Evolutionary conservation across 2,888 invertebrate genomes (phyloP).

Genomic region (Aethes cnicana): DNA sequence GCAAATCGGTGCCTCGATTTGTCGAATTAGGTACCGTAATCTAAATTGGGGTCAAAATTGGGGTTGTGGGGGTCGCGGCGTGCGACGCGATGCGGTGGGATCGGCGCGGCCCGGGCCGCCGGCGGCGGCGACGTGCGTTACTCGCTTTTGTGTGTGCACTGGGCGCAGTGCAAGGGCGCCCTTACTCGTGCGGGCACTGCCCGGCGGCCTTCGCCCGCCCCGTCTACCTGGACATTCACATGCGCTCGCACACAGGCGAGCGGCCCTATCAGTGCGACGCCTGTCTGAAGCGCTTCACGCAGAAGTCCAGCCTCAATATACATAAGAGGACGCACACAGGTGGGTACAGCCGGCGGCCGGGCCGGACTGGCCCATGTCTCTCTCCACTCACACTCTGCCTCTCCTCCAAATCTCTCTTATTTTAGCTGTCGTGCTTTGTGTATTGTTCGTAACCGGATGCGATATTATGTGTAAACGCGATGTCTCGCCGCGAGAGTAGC

Average conservation of each 20-base stretch:
- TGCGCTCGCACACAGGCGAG: slow-evolving; percentile 83
- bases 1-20: slow-evolving; percentile 57
- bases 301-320: slow-evolving; percentile 91
- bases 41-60: slow-evolving; percentile 64
- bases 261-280: slow-evolving; percentile 86
- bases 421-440: slow-evolving; percentile 37
- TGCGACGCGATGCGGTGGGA: slow-evolving; percentile 43
- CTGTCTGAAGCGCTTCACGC: slow-evolving; percentile 90
- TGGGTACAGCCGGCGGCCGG: slow-evolving; percentile 69
- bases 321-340: slow-evolving; percentile 90
- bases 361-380: slow-evolving; percentile 69
- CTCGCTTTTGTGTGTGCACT: slow-evolving; percentile 83
- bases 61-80: slow-evolving; percentile 43
- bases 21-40: slow-evolving; percentile 45
- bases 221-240: slow-evolving; percentile 79
- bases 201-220: slow-evolving; percentile 77
- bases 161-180: slow-evolving; percentile 79
- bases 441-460: slow-evolving; percentile 16
- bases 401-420: slow-evolving; percentile 53
- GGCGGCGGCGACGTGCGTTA: slow-evolving; percentile 81
- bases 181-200: slow-evolving; percentile 74
- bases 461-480: slow-evolving; percentile 29
- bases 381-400: slow-evolving; percentile 52
- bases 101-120: slow-evolving; percentile 59
- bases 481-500: slow-evolving; percentile 29